phyloP scores from a whole-genome alignment of 2,113 vertebrate genomes.

The Hemiscyllium ocellatum region DNA sequence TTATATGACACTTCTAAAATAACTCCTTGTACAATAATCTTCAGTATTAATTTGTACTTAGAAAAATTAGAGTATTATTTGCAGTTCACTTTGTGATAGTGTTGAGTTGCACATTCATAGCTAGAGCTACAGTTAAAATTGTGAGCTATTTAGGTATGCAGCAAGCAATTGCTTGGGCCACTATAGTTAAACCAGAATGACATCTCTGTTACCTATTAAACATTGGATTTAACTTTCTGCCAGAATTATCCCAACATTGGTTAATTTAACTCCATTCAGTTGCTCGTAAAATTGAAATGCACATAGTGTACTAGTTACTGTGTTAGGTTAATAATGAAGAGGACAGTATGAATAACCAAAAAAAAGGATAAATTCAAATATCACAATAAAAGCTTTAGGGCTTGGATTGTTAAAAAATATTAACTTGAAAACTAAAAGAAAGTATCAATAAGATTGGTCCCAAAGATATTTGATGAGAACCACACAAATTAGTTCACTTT shows the following conservation, averaged over 20 bases:
- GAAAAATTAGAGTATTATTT: neutral
- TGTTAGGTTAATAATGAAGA: neutral
- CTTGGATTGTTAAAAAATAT: neutral
- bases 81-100: neutral
- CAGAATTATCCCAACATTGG: neutral
- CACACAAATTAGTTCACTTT: neutral
- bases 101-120: neutral
- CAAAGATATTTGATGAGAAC: neutral
- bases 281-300: neutral
- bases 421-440: neutral
- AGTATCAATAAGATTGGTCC: neutral
- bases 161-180: neutral
- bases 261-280: neutral
- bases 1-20: neutral
- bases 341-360: neutral
- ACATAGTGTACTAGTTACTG: neutral
- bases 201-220: neutral
- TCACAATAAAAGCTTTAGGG: neutral
- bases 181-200: neutral
- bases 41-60: neutral
- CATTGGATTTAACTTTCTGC: neutral
- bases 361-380: neutral
- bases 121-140: neutral
- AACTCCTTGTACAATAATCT: neutral
- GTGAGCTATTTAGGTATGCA: neutral